These are phyloP conservation scores for Lepus oiostolus DNA, from an alignment of 2,797 vertebrate genomes.

Conservation along the genomic window DNA sequence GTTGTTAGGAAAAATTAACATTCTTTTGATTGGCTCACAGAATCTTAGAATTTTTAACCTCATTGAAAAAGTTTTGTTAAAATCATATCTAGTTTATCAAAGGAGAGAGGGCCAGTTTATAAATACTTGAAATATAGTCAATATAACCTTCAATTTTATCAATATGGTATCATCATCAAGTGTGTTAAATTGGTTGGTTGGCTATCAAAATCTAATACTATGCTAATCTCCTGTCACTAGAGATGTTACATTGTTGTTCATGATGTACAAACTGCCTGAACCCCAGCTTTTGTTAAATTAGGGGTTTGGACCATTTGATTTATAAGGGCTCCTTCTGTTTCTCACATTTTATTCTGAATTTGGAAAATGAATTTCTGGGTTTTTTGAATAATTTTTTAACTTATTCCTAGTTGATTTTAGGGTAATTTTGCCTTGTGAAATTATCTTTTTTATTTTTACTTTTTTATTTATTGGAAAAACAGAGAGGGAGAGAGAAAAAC, in stretches of 20 bases:
- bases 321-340: not conserved
- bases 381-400: not conserved
- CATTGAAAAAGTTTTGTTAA: slow-evolving; percentile 47
- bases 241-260: slow-evolving; percentile 30
- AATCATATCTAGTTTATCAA: slow-evolving; percentile 37
- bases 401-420: slow-evolving; percentile 39
- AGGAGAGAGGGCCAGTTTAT: slow-evolving; percentile 27
- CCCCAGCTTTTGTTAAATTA: slow-evolving; percentile 33
- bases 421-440: slow-evolving; percentile 45
- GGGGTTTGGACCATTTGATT: not conserved
- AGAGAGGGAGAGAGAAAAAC: too few relatives aligned
- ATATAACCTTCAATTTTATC: not conserved
- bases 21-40: not conserved
- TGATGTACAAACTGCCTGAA: not conserved
- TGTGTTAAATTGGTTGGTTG: slow-evolving; percentile 4
- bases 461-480: too few relatives aligned
- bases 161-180: not conserved
- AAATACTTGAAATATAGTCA: slow-evolving; percentile 48
- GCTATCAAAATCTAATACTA: not conserved
- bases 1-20: not conserved
- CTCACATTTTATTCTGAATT: slow-evolving; percentile 18
- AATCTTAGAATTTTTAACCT: slow-evolving; percentile 10
- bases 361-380: slow-evolving; percentile 5
- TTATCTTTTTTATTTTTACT: slow-evolving; percentile 46
- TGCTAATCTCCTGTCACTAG: not conserved